phyloP scores from a whole-genome alignment of 2,888 invertebrate species.

The Andrena minutula region DNA sequence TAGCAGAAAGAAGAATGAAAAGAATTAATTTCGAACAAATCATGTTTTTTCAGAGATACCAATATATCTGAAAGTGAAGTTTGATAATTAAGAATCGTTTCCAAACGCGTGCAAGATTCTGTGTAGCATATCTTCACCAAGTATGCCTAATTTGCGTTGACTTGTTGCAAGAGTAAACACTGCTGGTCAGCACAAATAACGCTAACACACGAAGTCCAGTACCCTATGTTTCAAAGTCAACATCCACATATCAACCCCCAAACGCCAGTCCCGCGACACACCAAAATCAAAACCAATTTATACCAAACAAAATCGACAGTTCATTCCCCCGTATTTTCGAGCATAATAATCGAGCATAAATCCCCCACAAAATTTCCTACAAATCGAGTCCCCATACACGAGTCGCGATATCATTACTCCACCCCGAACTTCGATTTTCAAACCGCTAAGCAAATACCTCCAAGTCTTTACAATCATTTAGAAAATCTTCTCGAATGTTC shows the following conservation, averaged over 20 bases:
- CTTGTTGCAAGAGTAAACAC: too few species aligned
- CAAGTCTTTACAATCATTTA: background rate
- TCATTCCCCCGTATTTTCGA: background rate
- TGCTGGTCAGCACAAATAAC: too few species aligned
- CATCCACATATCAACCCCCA: background rate
- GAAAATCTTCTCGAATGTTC: background rate
- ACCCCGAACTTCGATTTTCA: background rate
- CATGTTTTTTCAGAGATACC: too few species aligned
- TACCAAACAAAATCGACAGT: background rate
- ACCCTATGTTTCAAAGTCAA: background rate
- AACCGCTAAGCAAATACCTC: background rate
- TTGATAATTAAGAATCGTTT: too few species aligned
- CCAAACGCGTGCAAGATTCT: too few species aligned
- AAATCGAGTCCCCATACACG: background rate
- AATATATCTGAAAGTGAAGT: too few species aligned
- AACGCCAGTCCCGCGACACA: background rate
- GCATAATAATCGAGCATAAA: background rate
- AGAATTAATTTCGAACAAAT: too few species aligned
- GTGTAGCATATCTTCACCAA: too few species aligned
- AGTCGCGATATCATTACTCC: background rate
- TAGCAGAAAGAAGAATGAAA: too few species aligned
- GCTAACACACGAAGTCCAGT: too few species aligned
- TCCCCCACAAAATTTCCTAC: background rate
- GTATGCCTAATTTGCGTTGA: too few species aligned
- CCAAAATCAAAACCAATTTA: background rate